Evolutionary conservation across 2,797 vertebrate genomes (phyloP).

Genomic region (Lacerta bilineata): DNA sequence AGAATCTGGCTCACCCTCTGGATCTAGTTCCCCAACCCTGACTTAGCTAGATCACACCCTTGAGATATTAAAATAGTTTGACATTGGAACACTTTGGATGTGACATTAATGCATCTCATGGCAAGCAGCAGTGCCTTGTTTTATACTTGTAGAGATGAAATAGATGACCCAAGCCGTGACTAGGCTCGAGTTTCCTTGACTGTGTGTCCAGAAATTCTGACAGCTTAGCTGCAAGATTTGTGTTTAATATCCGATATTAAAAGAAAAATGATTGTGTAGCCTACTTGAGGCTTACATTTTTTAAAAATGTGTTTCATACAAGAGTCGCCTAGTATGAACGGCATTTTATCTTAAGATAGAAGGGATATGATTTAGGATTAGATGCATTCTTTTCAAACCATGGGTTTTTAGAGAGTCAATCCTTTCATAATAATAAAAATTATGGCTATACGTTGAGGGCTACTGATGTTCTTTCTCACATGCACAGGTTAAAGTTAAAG

Average conservation of each 20-base stretch:
- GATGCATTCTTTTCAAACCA: conserved; percentile 28
- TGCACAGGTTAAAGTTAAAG: neutral
- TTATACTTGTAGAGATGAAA: conserved; percentile 39
- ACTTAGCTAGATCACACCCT: neutral
- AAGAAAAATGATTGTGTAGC: conserved; percentile 32
- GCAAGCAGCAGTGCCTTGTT: conserved; percentile 42
- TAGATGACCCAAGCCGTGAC: conserved; percentile 23
- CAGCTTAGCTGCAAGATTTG: conserved; percentile 36
- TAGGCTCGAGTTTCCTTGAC: conserved; percentile 28
- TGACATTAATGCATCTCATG: conserved; percentile 53
- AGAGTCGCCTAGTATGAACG: neutral
- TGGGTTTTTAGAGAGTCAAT: conserved; percentile 12
- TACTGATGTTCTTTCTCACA: neutral
- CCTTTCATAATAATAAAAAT: conserved; percentile 32
- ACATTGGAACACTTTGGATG: conserved; percentile 42
- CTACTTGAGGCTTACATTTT: conserved; percentile 15
- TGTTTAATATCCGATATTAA: conserved; percentile 40
- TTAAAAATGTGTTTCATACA: conserved; percentile 18
- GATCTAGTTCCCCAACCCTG: too few relatives aligned
- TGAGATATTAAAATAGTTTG: conserved; percentile 51
- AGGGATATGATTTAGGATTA: conserved; percentile 30
- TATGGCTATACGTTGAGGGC: neutral
- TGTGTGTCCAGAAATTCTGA: conserved; percentile 20
- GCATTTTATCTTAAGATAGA: conserved; percentile 24
- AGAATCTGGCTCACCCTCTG: too few relatives aligned